Base-by-base conservation (phyloP, 2,797 vertebrate genomes). In the Typhlichthys eigenmanni region DNA sequence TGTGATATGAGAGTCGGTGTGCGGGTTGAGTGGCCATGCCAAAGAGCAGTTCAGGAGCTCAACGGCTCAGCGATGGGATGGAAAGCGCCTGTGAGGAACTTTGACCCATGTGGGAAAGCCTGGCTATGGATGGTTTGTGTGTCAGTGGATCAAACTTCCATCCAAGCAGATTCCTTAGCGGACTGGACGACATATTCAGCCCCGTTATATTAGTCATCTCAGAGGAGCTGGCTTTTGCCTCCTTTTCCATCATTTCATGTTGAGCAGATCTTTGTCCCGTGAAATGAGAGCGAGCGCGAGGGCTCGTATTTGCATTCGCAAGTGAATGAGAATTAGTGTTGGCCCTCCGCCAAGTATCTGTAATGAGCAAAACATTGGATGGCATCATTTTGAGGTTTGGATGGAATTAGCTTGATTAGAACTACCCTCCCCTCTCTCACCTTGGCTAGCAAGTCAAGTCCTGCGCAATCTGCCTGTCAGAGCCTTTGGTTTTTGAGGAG, bases 321-420 rank as follows among this genome's bases (percentile, higher is more conserved):
- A 80, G 73, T 72, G 82, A 86, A 81, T 79, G 74, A 76, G 72
- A 89, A 83, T 90, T 80, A 76, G 82, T 81, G 12, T 89, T 89
- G 86, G 87, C 81, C 29, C 55, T 55, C 24, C 53, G 75, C 79
- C 89, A 90, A 79, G 74, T 86, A 80, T 85, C 76, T 71, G 77
- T 89, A 87, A 92, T 88, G 89, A 92, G 83, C 81, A 88, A 29
- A 89, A 88, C 76, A 72, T 65, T 67, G 79, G 68, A 88, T 90
- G 85, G 91, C 88, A 87, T 92, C 86, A 93, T 87, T 64, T 55
- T 81, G 80, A 78, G 81, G 81, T 85, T 88, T 85, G 77, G 66
- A 71, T 80, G 71, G 81, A 88, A 88, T 89, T 81, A 83, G 81
- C 88, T 88, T 92, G 87, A 92, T 92, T 92, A 83, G 80, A 88